Evolutionary conservation across 2,113 vertebrate species (phyloP).

Genomic region (Rhinichthys klamathensis): DNA sequence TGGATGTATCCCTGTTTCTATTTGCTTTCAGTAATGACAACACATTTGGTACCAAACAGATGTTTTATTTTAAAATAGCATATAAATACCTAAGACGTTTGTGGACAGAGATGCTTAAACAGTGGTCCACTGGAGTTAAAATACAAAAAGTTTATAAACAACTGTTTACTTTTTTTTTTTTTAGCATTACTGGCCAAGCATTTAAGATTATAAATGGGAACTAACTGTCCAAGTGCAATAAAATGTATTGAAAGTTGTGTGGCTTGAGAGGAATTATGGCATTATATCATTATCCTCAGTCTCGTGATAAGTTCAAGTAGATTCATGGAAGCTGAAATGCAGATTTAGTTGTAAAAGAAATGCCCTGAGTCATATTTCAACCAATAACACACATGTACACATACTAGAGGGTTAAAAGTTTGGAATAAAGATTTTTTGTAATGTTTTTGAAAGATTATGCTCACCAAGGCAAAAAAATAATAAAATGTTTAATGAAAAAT

Average conservation of each 20-base stretch:
- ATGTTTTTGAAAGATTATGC: too few species aligned
- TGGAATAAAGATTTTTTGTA: too few species aligned
- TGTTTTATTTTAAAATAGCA: conserved; percentile 74
- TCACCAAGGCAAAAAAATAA: too few species aligned
- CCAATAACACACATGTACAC: neutral
- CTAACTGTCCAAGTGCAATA: conserved; percentile 32
- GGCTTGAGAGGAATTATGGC: neutral
- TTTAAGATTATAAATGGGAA: conserved; percentile 38
- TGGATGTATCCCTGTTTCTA: neutral
- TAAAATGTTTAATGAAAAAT: too few species aligned
- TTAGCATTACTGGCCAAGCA: conserved; percentile 58
- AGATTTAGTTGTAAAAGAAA: neutral
- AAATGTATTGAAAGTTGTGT: neutral
- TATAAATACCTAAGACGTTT: conserved; percentile 69
- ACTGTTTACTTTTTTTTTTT: conserved; percentile 43
- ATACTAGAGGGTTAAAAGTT: too few species aligned
- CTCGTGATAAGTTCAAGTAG: neutral
- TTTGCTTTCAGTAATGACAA: neutral
- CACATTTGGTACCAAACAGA: conserved; percentile 62
- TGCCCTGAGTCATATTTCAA: neutral
- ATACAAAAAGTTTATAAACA: conserved; percentile 66
- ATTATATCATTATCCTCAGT: neutral
- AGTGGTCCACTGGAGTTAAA: conserved; percentile 61
- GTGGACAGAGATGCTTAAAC: conserved; percentile 61
- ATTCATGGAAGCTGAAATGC: neutral